A percentile compares a stretch with the other conserved stretches of the same genome.
Evolutionary conservation across 2,888 invertebrate species (phyloP).

Genomic region (Acholoe squamosa): DNA sequence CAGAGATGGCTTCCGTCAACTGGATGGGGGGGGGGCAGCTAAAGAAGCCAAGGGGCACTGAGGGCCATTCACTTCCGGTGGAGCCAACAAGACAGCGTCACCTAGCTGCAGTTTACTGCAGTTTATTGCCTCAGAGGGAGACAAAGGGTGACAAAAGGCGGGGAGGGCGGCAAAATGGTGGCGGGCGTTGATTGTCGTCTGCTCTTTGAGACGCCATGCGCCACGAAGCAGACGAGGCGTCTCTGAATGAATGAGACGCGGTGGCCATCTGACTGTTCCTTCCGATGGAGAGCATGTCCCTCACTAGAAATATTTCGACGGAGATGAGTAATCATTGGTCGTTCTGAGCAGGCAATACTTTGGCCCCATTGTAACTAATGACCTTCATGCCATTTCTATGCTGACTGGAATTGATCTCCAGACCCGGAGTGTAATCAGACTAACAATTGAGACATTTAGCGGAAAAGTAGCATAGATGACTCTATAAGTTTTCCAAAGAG

Average conservation of each 20-base stretch:
- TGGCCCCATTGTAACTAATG: background rate
- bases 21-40: background rate
- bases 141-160: conserved; percentile 38
- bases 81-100: background rate
- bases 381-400: background rate
- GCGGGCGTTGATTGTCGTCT: background rate
- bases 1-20: background rate
- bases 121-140: conserved; percentile 11
- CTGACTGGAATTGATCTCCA: too few relatives aligned
- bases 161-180: background rate
- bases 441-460: too few relatives aligned
- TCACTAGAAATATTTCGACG: background rate
- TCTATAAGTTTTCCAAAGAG: too few relatives aligned
- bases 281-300: background rate
- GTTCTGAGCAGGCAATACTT: background rate
- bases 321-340: conserved; percentile 53
- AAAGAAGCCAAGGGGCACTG: background rate
- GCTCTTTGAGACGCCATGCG: conserved; percentile 39
- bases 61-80: conserved; percentile 10
- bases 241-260: background rate
- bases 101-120: background rate
- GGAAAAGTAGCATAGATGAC: too few relatives aligned
- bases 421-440: too few relatives aligned
- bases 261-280: background rate
- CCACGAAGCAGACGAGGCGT: background rate